Base-by-base conservation (phyloP, 1,140 invertebrate genomes). In the Eumaeus atala region DNA sequence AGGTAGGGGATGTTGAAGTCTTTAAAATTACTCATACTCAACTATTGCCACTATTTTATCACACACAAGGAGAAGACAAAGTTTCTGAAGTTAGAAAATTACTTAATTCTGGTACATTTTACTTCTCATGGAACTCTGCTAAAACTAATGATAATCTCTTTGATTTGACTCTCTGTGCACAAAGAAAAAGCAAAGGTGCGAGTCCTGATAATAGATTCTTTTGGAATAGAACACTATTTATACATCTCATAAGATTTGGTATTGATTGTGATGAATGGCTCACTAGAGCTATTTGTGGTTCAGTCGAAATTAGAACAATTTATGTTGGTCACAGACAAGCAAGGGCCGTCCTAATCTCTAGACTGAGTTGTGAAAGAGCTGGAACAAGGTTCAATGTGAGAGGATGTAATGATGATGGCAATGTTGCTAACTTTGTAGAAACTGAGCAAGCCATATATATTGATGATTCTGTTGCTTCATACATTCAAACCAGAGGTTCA, bases 371-470 rank as follows among this genome's bases (percentile, higher is more conserved):
- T 87, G 98, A 99, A 89, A 89, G 98, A 69, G 96, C 96, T 38
- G 97, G 97, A 6, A 98, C 97, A 10, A 91, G 95, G 78, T 99
- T 99, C 77, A 99, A 99, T 89, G 97, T 99, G 0, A 90, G 98
- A 66, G 98, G 98, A n/a, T 95, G 94, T 36, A 99, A 99, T 88
- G 98, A 99, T 89, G 96, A 98, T 83, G 98, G 98, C 0, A 95
- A 98, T 89, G 98, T 99, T 35, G 98, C 98, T 1, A 99, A 99
- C 90, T 99, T 99, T 91, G 97, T 99, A 9, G 98, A 99, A 91
- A 99, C 98, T 0, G 98, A 99, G 88, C 98, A 99, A 89, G 92
- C 95, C 0, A 95, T 98, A 58, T 96, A 93, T 74, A 89, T 99
- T 63, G 97, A 99, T 77, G 93, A 95, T 67, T 94, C 95, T 72